These are phyloP conservation scores for Oenanthe melanoleuca DNA, from an alignment of 2,113 vertebrate genomes.

Conservation along the genomic window DNA sequence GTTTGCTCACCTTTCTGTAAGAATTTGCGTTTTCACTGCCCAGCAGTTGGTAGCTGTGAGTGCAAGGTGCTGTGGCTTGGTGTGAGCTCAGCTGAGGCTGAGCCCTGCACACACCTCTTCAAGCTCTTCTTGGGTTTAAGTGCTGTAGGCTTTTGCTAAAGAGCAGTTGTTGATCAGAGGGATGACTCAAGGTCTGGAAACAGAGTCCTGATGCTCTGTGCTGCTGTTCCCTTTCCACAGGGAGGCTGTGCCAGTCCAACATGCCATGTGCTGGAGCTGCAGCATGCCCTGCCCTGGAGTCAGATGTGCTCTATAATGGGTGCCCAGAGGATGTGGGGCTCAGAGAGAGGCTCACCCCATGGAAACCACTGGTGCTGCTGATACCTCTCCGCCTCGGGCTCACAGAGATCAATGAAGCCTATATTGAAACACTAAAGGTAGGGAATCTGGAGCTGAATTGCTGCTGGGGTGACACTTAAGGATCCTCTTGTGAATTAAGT, in stretches of 20 bases:
- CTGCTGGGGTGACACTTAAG: background rate
- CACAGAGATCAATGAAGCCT: slow-evolving; percentile 96
- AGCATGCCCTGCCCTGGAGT: slow-evolving; percentile 60
- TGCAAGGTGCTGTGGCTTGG: background rate
- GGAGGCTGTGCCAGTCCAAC: slow-evolving; percentile 85
- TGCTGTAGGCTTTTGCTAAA: background rate
- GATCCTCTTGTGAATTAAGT: background rate
- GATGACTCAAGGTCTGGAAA: background rate
- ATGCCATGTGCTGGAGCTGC: slow-evolving; percentile 70
- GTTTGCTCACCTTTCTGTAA: background rate
- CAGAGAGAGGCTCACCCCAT: slow-evolving; percentile 72
- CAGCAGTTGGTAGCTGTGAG: background rate
- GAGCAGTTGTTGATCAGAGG: background rate
- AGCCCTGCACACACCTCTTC: background rate
- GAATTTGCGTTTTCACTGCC: background rate
- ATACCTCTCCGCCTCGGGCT: slow-evolving; percentile 96
- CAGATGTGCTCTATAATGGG: slow-evolving; percentile 79
- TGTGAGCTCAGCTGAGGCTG: background rate
- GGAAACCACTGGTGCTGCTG: slow-evolving; percentile 94
- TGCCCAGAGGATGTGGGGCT: slow-evolving; percentile 74
- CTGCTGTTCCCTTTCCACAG: slow-evolving; percentile 62
- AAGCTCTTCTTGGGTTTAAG: background rate
- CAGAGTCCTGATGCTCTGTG: background rate
- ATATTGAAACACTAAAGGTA: slow-evolving; percentile 96
- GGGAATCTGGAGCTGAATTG: background rate